Percentiles rank a stretch among this genome's conserved stretches.
Conservation (phyloP, 2,888 invertebrate genomes). For the Polymixis flavicincta region DNA sequence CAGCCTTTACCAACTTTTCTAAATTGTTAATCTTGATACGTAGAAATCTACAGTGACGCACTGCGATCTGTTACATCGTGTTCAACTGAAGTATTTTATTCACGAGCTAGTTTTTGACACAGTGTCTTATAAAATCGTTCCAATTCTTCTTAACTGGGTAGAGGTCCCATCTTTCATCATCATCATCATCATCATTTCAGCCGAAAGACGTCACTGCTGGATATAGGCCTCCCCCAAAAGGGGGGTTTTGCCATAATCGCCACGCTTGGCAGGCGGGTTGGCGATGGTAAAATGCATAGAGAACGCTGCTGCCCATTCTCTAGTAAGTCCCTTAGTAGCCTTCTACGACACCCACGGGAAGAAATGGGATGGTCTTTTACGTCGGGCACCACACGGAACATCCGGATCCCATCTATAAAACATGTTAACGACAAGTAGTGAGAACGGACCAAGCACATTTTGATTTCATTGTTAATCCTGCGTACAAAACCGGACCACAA, state of each 20-base stretch:
- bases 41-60: slow-evolving; percentile 8
- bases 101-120: slow-evolving; percentile 17
- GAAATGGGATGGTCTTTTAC: no score
- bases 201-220: no score
- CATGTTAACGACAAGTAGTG: not conserved
- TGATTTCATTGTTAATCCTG: slow-evolving; percentile 49
- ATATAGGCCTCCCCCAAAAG: no score
- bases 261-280: no score
- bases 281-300: no score
- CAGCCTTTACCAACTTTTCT: slow-evolving; percentile 36
- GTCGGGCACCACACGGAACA: no score
- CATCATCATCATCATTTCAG: no score
- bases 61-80: slow-evolving; percentile 5
- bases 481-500: slow-evolving; percentile 48
- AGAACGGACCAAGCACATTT: slow-evolving; percentile 18
- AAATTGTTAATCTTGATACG: slow-evolving; percentile 30
- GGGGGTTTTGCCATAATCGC: no score
- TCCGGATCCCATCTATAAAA: slow-evolving; percentile 3
- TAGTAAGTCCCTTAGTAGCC: no score
- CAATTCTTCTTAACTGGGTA: not conserved
- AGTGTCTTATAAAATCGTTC: not conserved
- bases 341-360: no score
- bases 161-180: not conserved
- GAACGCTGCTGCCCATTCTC: no score
- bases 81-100: slow-evolving; percentile 42